These are phyloP conservation scores for Acanthosoma haemorrhoidale DNA, from an alignment of 2,888 invertebrate species.

Conservation along the genomic window DNA sequence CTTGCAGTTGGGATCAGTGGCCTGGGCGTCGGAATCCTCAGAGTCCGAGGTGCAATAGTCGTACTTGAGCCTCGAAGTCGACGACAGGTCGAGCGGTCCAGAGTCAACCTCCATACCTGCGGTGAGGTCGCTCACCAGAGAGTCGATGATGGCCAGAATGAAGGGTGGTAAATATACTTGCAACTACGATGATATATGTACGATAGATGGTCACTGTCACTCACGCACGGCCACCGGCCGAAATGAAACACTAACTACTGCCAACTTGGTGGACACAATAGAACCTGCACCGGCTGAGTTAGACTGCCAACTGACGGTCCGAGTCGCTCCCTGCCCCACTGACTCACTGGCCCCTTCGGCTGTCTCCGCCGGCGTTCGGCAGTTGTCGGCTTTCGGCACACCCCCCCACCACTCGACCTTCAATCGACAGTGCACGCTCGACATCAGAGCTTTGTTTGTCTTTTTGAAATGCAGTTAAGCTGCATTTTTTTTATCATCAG, in stretches of 20 bases:
- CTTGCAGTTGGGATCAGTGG: constrained; percentile 47
- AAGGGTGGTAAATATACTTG: neutral
- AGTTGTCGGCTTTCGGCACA: neutral
- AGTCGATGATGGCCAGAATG: neutral
- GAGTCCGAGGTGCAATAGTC: constrained; percentile 42
- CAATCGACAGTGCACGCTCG: no score
- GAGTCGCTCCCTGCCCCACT: constrained; percentile 43
- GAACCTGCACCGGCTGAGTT: constrained; percentile 38
- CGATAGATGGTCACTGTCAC: no score
- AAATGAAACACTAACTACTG: neutral
- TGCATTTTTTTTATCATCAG: no score
- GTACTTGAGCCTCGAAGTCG: constrained; percentile 46
- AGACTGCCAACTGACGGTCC: constrained; percentile 40
- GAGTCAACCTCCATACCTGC: constrained; percentile 54
- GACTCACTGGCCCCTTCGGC: constrained; percentile 44
- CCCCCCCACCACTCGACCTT: neutral
- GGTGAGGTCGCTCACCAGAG: neutral
- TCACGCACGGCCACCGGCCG: no score
- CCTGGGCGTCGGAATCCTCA: constrained; percentile 43
- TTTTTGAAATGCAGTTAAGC: no score
- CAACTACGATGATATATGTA: neutral
- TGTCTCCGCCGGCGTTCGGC: constrained; percentile 40
- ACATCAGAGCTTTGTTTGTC: no score
- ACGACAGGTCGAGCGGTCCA: constrained; percentile 71
- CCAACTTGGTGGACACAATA: neutral